Base-by-base conservation (phyloP, 2,888 invertebrate species). In the Ophion ellenae region DNA sequence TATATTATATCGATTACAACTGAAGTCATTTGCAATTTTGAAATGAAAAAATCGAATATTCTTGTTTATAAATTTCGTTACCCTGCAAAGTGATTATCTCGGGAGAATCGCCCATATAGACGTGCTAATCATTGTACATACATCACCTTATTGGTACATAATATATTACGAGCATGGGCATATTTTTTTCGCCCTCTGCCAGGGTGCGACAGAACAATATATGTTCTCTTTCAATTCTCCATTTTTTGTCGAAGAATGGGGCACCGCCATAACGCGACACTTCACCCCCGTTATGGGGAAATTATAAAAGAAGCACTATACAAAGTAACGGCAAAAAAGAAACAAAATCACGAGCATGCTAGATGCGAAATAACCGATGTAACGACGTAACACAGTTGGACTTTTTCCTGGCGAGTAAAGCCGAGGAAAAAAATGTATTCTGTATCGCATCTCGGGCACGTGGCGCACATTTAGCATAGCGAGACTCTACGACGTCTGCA, bases 381-480 rank as follows among this genome's bases (percentile, higher is more conserved):
- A 45, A 69, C 45, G 67, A 69, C 59, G 40, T 69, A 40, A 40
- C 45, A 78, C 59, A 24, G 45, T 75, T 75, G 64, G 40, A 36
- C 59, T 67, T 78, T 77, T 59, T 45, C 57, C 53, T 3, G 17
- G 75, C 14, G 28, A 57, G 53, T 40, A 75, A 71, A 63, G 47
- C 28, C 47, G 40, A 40, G 32, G 63, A 61, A 77, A 64, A 67
- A 66, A 64, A 28, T n/a, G 53, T 40, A 79, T 64, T 36, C 20
- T 78, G 71, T 64, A 57, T 64, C 71, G 73, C 80, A 76, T 69
- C 74, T 81, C 53, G 20, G 70, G 75, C 81, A 74, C 78, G 78
- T 81, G 81, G 28, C 63, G 53, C 77, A 78, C 71, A 74, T 70
- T 78, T 24, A 40, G 59, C 59, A 24, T 32, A 53, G 57, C n/a